Evolutionary conservation across 2,113 vertebrate genomes (phyloP).

Genomic region (Xyrauchen texanus): DNA sequence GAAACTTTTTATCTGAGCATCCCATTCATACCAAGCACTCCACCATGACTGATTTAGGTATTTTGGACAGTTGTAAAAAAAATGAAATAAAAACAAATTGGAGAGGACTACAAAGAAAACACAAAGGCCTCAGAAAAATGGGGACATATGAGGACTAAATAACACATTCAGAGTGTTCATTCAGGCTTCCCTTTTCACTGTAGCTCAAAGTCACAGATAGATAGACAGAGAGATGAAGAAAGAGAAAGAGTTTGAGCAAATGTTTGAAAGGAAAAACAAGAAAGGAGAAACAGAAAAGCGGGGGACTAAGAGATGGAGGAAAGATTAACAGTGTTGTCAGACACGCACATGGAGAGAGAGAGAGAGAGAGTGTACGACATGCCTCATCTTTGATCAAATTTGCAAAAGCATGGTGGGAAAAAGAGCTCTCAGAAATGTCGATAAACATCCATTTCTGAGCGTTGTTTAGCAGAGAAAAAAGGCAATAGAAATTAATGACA

Average conservation of each 20-base stretch:
- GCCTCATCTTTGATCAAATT: slow-evolving; percentile 53
- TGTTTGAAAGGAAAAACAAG: background rate
- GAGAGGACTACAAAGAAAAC: no score
- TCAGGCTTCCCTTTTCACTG: background rate
- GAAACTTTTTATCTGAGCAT: no score
- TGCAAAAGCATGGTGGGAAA: slow-evolving; percentile 48
- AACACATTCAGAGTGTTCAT: no score
- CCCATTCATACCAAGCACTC: no score
- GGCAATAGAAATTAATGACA: slow-evolving; percentile 57
- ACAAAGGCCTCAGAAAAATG: no score
- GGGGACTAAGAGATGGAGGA: background rate
- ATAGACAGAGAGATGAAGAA: slow-evolving; percentile 2
- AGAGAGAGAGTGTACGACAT: background rate
- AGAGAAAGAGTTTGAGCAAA: background rate
- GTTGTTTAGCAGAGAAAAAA: slow-evolving; percentile 56
- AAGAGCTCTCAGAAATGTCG: slow-evolving; percentile 49
- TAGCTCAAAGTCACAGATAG: background rate
- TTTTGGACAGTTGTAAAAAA: no score
- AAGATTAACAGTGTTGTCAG: slow-evolving; percentile 1
- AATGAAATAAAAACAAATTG: no score
- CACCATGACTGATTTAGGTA: no score
- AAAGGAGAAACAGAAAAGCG: background rate
- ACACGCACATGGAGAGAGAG: background rate
- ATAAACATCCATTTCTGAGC: slow-evolving; percentile 61
- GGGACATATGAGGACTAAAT: no score